Percentiles rank a stretch among this genome's conserved stretches.
These are phyloP conservation scores for Hydrozoanthus gracilis DNA, from an alignment of 92 coral and sea anemone species.

Conservation along the genomic window DNA sequence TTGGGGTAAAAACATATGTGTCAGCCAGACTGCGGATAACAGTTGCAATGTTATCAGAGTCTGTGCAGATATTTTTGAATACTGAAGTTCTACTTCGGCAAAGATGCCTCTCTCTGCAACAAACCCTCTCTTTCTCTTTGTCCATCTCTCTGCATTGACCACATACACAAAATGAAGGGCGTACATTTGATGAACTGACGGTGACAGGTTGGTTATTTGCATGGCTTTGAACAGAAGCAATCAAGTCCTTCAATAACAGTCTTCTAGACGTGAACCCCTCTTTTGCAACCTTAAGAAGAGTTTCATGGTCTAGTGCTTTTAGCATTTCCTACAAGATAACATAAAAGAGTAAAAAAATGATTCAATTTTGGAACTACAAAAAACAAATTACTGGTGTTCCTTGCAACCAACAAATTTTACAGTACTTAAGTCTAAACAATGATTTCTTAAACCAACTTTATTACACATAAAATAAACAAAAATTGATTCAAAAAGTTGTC, in stretches of 20 bases:
- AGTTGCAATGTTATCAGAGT: slow-evolving; percentile 55
- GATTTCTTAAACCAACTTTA: too few species aligned
- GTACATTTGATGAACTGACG: not conserved
- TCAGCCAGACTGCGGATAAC: slow-evolving; percentile 55
- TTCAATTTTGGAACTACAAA: too few species aligned
- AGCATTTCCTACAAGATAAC: too few species aligned
- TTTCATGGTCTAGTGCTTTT: too few species aligned
- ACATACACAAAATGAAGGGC: slow-evolving; percentile 31
- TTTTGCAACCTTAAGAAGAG: not conserved
- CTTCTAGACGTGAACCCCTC: slow-evolving; percentile 35
- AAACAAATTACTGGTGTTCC: too few species aligned
- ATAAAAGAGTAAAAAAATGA: too few species aligned
- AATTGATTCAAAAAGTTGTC: too few species aligned
- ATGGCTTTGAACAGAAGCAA: slow-evolving; percentile 1
- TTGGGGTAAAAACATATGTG: slow-evolving; percentile 57
- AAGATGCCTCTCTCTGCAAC: slow-evolving; percentile 47
- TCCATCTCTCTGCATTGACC: slow-evolving; percentile 13
- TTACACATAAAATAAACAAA: too few species aligned
- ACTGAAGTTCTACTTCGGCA: slow-evolving; percentile 18
- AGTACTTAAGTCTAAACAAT: too few species aligned
- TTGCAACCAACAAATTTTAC: too few species aligned
- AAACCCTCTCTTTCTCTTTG: slow-evolving; percentile 25
- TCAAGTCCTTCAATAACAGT: slow-evolving; percentile 32
- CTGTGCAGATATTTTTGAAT: slow-evolving; percentile 52
- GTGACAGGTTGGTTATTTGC: not conserved